Percentiles rank a stretch among this genome's conserved stretches.
Conservation (phyloP, 2,113 vertebrate species). For the Verasper variegatus region DNA sequence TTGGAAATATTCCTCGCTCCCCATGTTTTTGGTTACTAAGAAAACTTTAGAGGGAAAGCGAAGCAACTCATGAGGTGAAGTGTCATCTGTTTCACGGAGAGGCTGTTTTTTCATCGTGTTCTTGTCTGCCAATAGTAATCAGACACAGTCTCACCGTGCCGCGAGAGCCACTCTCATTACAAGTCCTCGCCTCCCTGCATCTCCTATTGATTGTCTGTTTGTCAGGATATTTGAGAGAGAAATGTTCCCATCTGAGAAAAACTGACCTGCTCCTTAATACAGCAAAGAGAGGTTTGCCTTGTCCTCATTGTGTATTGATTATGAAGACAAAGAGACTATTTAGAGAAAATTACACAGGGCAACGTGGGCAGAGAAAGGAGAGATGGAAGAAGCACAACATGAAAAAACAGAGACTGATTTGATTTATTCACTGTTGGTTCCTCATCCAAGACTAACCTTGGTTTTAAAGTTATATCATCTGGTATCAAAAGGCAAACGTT, state of each 20-base stretch:
- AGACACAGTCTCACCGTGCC: conserved; percentile 53
- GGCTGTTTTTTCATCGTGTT: conserved; percentile 56
- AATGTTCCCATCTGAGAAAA: conserved; percentile 66
- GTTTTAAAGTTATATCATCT: conserved; percentile 30
- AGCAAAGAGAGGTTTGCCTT: conserved; percentile 58
- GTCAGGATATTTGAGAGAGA: conserved; percentile 69
- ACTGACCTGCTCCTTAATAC: conserved; percentile 59
- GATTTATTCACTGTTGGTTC: background rate
- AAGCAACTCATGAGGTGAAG: conserved; percentile 22
- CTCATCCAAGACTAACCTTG: conserved; percentile 1
- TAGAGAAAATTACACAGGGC: conserved; percentile 54
- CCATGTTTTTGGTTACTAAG: conserved; percentile 25
- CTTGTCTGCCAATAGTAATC: conserved; percentile 69
- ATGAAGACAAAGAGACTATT: conserved; percentile 64
- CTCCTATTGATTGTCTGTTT: conserved; percentile 75
- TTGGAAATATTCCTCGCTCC: background rate
- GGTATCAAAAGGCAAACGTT: background rate
- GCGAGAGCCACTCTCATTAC: conserved; percentile 65
- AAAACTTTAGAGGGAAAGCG: conserved; percentile 42
- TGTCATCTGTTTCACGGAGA: conserved; percentile 48
- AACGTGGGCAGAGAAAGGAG: conserved; percentile 32
- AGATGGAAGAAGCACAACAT: conserved; percentile 19
- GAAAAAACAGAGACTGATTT: background rate
- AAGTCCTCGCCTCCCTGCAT: conserved; percentile 66
- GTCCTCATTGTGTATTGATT: conserved; percentile 73